phyloP scores from a whole-genome alignment of 2,113 vertebrate species.

The Pseudopipra pipra region DNA sequence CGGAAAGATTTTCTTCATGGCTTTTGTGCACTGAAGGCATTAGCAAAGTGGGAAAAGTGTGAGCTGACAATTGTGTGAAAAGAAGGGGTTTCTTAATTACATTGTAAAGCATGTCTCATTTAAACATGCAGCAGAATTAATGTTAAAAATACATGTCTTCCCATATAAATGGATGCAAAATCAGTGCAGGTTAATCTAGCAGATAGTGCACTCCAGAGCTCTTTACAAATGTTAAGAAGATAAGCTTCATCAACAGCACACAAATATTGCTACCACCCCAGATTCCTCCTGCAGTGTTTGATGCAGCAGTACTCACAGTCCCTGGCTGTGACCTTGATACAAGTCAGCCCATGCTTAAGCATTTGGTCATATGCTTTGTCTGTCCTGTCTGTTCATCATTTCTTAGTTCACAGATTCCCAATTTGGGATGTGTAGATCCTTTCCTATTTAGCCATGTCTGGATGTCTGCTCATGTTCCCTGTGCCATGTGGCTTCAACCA shows the following conservation, averaged over 20 bases:
- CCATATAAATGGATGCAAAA: not conserved
- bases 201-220: not conserved
- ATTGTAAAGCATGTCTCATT: slow-evolving; percentile 32
- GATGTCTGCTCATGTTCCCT: not conserved
- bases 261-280: not conserved
- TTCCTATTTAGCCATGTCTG: not conserved
- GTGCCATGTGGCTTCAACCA: not conserved
- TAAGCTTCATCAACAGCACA: not conserved
- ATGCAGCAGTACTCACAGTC: not conserved
- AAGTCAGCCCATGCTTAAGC: not conserved
- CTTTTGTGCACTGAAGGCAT: slow-evolving; percentile 57
- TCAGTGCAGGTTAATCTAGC: not conserved
- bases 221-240: not conserved
- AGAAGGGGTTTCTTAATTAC: slow-evolving; percentile 52
- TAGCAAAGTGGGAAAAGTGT: slow-evolving; percentile 45
- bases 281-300: not conserved
- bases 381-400: not conserved
- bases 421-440: not conserved
- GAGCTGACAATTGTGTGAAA: slow-evolving; percentile 4
- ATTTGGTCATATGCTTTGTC: not conserved
- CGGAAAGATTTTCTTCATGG: slow-evolving; percentile 65
- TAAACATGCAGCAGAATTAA: slow-evolving; percentile 23
- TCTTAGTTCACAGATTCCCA: not conserved
- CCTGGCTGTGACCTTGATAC: not conserved
- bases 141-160: slow-evolving; percentile 19